phyloP scores from a whole-genome alignment of 30 jellyfish, hydroid and myxozoan genomes.

The Hydractinia echinata region DNA sequence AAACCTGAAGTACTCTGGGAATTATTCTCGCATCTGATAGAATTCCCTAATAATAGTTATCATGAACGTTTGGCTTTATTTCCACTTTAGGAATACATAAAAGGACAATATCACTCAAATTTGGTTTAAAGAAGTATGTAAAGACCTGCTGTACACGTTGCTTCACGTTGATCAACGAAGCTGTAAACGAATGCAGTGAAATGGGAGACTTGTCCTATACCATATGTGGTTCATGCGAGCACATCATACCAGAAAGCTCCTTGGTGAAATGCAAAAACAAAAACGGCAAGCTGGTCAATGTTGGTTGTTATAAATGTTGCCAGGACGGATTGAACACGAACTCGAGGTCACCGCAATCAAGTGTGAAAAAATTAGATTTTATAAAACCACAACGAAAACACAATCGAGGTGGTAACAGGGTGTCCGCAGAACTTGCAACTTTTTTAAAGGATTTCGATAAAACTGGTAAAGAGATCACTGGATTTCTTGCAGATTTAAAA shows the following conservation, averaged over 20 bases:
- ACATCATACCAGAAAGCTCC: not conserved
- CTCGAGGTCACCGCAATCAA: not conserved
- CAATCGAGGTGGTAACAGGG: not conserved
- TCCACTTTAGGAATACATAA: constrained; percentile 19
- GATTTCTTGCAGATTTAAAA: not conserved
- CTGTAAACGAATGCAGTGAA: constrained; percentile 40
- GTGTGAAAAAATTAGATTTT: not conserved
- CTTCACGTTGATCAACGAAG: constrained; percentile 52
- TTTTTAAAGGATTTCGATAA: not conserved
- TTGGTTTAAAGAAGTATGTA: constrained; percentile 36
- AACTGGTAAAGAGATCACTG: not conserved
- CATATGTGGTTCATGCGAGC: not conserved
- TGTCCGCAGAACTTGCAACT: not conserved
- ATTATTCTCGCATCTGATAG: no score
- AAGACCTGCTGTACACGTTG: constrained; percentile 63
- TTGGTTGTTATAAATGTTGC: constrained; percentile 1
- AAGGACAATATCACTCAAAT: constrained; percentile 41
- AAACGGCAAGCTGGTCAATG: not conserved
- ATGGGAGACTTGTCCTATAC: not conserved
- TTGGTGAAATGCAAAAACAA: not conserved
- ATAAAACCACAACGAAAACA: not conserved
- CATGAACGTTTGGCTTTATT: no score
- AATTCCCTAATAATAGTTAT: no score
- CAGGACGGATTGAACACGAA: not conserved
- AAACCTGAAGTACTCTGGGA: no score